Base-by-base conservation (phyloP, 92 coral and sea anemone genomes). In the Micromussa lordhowensis region DNA sequence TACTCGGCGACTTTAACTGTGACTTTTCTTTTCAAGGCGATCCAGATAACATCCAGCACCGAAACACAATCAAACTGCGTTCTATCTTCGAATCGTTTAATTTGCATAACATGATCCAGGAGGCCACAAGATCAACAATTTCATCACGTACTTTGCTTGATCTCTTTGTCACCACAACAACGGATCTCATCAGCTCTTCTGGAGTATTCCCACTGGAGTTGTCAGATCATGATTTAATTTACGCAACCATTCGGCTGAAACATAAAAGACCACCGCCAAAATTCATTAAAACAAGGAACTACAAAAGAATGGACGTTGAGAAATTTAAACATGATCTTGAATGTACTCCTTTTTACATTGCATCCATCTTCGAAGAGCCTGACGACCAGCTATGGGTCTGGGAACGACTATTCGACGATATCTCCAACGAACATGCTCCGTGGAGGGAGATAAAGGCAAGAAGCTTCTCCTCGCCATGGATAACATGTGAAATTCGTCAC, bases 241-340 rank as follows among this genome's bases (percentile, higher is more conserved):
- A 82, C 48, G 90, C 90, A 24, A 74, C 80, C 40, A 34, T 82
- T 61, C 58, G 74, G 12, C 88, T 87, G 4, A 44, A 40, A 40
- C 24, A 70, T 68, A 83, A 82, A 77, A 81, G 93, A 91, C 88
- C 85, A n/a, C 90, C 88, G 22, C 91, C 93, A 31, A 77, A 69
- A 24, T 36, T 75, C 26, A 82, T 82, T 68, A 75, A 70, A 66
- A 86, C 83, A 82, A 82, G 77, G 59, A 30, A 82, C 68, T 87
- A 68, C 58, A 87, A 78, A 38, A 44, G 86, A 82, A 68, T 68
- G 86, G 78, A 82, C 63, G 40, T 32, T 80, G 81, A 71, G 53
- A 79, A 66, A 68, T 79, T 90, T 19, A 63, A 61, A 34, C 51
- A 64, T n/a, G 90, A 90, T 44, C 29, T 90, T 35, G 77, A 49